Conservation (phyloP, 2,113 vertebrate species). For the Nasalis larvatus region DNA sequence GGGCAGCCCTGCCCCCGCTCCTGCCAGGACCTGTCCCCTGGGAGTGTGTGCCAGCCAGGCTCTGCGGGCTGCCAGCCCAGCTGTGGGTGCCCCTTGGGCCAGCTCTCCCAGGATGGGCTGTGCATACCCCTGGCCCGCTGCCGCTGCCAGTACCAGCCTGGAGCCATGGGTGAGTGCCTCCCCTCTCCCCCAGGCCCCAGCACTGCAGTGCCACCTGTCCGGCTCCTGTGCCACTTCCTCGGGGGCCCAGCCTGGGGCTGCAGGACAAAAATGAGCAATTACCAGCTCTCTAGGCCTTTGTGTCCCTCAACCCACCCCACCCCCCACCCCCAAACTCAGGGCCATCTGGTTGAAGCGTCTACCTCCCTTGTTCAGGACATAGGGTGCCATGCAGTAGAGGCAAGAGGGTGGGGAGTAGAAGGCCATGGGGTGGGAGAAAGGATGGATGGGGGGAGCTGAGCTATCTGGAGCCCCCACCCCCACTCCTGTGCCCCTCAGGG, state of each 20-base stretch:
- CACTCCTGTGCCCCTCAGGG: conserved; percentile 5
- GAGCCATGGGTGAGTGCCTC: conserved; percentile 79
- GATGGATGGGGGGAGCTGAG: too few species aligned
- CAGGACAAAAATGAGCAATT: not conserved
- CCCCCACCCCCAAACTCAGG: fast-evolving
- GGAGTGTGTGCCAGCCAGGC: conserved; percentile 84
- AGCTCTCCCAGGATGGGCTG: conserved; percentile 86
- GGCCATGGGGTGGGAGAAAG: too few species aligned
- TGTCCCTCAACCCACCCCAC: not conserved
- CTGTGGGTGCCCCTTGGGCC: conserved; percentile 87
- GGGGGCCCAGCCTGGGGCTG: not conserved
- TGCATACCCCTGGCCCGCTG: conserved; percentile 86
- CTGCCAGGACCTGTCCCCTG: conserved; percentile 89
- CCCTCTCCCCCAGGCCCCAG: fast-evolving
- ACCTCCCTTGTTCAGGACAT: not conserved
- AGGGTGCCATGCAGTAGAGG: not conserved
- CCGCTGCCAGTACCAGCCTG: conserved; percentile 88
- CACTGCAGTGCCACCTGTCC: fast-evolving
- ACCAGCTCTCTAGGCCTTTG: not conserved
- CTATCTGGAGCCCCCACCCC: fast-evolving
- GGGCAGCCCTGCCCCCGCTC: conserved; percentile 88
- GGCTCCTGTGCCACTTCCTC: not conserved
- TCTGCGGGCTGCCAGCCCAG: conserved; percentile 77
- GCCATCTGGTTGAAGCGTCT: not conserved
- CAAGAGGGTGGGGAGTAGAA: not conserved